Evolutionary conservation across 2,888 invertebrate species (phyloP).

Genomic region (Melolontha melolontha): DNA sequence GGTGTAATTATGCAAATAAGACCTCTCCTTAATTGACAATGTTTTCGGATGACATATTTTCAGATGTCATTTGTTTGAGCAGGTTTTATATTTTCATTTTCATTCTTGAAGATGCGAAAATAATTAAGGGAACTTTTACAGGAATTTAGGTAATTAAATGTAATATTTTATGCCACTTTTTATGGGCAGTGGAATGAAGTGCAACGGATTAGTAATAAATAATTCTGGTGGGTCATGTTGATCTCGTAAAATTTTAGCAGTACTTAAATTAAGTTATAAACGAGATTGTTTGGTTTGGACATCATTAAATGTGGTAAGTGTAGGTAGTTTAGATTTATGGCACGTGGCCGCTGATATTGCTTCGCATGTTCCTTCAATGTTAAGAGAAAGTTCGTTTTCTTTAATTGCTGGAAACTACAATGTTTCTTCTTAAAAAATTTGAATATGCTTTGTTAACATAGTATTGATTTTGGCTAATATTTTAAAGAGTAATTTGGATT

Average conservation of each 20-base stretch:
- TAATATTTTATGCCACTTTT: conserved; percentile 51
- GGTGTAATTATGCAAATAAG: conserved; percentile 40
- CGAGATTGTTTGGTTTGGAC: conserved; percentile 13
- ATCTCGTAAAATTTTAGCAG: conserved; percentile 26
- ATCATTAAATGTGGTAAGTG: background rate
- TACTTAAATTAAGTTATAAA: conserved; percentile 23
- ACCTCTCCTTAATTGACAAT: conserved; percentile 39
- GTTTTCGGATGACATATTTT: conserved; percentile 34
- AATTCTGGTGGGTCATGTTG: conserved; percentile 4
- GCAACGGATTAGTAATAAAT: conserved; percentile 18
- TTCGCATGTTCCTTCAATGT: background rate
- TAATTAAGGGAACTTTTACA: conserved; percentile 32
- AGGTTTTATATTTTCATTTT: conserved; percentile 34
- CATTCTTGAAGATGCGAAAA: conserved; percentile 12
- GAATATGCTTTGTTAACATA: no score
- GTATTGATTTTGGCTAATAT: no score
- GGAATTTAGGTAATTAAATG: conserved; percentile 39
- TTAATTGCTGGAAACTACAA: no score
- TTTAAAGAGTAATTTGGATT: no score
- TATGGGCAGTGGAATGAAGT: conserved; percentile 20
- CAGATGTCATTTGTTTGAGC: conserved; percentile 19
- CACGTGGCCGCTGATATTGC: background rate
- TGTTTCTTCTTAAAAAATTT: no score
- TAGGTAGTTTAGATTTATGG: conserved; percentile 3
- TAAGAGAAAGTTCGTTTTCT: no score